A percentile compares a stretch with the other conserved stretches of the same genome.
phyloP scores from a whole-genome alignment of 2,797 vertebrate genomes.

The Steatocranus sp. region DNA sequence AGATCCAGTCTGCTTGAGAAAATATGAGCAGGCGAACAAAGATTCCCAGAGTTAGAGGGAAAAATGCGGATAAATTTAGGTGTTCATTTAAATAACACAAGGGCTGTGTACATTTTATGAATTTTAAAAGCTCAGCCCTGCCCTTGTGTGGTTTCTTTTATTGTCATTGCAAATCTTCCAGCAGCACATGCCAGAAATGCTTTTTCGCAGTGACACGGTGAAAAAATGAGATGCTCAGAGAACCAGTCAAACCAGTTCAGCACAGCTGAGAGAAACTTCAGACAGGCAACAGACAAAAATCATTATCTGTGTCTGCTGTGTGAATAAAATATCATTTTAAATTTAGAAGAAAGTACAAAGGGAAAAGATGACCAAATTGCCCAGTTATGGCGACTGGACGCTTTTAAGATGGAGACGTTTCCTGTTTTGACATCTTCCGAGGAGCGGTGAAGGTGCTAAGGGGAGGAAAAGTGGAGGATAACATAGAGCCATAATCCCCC shows the following conservation, averaged over 20 bases:
- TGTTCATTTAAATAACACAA: background rate
- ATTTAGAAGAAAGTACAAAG: background rate
- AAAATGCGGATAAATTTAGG: background rate
- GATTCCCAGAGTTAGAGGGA: background rate
- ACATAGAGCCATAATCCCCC: conserved; percentile 39
- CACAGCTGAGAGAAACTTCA: background rate
- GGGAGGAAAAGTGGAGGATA: conserved; percentile 33
- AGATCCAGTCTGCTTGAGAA: background rate
- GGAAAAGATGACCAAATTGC: background rate
- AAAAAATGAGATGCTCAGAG: background rate
- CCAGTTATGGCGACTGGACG: background rate
- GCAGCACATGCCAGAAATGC: background rate
- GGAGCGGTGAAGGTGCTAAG: background rate
- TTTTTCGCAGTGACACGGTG: background rate
- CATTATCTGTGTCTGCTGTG: background rate
- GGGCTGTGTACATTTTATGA: background rate
- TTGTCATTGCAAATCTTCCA: background rate
- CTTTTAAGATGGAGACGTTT: background rate
- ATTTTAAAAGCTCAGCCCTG: background rate
- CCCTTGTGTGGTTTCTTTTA: background rate
- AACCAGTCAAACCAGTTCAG: background rate
- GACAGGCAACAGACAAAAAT: background rate
- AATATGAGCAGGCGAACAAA: background rate
- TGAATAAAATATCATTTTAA: background rate
- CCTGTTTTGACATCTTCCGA: background rate